Base-by-base conservation (phyloP, 2,113 vertebrate species). In the Ranitomeya imitator region DNA sequence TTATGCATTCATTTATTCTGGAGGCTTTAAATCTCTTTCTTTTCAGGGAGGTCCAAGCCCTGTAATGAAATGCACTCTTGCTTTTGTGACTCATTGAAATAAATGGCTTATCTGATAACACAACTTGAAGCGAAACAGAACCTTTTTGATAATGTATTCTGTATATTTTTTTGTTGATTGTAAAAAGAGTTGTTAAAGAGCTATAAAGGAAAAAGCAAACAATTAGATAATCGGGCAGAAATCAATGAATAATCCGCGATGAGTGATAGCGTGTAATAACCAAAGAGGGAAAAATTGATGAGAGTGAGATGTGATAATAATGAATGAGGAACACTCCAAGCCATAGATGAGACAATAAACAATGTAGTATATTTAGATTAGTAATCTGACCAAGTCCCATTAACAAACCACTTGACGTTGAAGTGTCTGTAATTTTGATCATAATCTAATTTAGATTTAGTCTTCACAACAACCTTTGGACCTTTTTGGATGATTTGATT, bases 1-100 rank as follows among this genome's bases (percentile, higher is more conserved):
- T 88, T 83, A 88, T 69, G 3, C 74, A 88, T 88, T 88, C 86
- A 88, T 88, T 88, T 88, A 88, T 88, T 83, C 86, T 76, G 69
- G 18, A 31, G 26, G 23, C 59, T 83, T 83, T 54, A 55, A 88
- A 83, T 63, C 79, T 63, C 15, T 63, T 83, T 83, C 79, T 88
- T 21, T 83, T 88, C 80, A 63, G 57, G 86, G 86, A 88, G 86
- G 86, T 88, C 86, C 65, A 55, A 52, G 23, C 31, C 0, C 4
- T 74, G 59, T 88, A 88, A 88, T 88, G 86, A 88, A 88, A 88
- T 77, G 86, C 86, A 88, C 80, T 77, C 86, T 51, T 69, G 37
- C 37, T 71, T 45, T 76, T 88, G 86, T 88, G 86, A 88, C 79
- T 88, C 79, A 74, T 71, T 59, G 57, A 88, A 87, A 80, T 19